Evolutionary conservation across 2,113 vertebrate species (phyloP).

Genomic region (Axis porcinus): DNA sequence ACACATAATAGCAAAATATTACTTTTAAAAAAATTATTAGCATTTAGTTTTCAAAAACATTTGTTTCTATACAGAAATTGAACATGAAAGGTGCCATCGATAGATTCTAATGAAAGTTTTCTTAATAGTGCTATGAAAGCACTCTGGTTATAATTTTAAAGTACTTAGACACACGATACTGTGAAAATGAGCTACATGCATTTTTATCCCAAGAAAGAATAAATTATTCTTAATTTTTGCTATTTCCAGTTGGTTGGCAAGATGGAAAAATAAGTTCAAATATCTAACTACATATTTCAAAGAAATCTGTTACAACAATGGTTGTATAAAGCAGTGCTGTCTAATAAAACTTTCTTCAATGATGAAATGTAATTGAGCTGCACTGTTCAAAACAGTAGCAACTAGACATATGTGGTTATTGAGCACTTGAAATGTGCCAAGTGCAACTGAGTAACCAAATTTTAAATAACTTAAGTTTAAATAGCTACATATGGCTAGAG

Average conservation of each 20-base stretch:
- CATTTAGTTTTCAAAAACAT: conserved; percentile 8
- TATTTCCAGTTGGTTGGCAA: not conserved
- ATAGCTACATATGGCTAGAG: not conserved
- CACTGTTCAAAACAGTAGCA: not conserved
- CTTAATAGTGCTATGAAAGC: not conserved
- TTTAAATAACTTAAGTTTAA: conserved; percentile 25
- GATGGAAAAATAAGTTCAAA: conserved; percentile 5
- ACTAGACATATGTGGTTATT: not conserved
- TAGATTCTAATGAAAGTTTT: conserved; percentile 14
- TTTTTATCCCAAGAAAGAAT: conserved; percentile 1
- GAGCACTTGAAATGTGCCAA: not conserved
- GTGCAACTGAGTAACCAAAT: not conserved
- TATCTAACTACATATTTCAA: not conserved
- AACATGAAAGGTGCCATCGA: not conserved
- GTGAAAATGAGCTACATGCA: not conserved
- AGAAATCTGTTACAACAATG: not conserved
- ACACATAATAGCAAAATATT: not conserved
- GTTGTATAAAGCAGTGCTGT: not conserved
- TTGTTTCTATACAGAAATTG: not conserved
- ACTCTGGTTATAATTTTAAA: not conserved
- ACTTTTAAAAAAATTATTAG: not conserved
- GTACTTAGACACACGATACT: not conserved
- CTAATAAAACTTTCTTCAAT: not conserved
- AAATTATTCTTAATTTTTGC: conserved; percentile 29
- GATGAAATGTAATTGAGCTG: not conserved